These are phyloP conservation scores for Drosophila pallidifrons DNA, from an alignment of 1,140 invertebrate genomes.

Conservation along the genomic window DNA sequence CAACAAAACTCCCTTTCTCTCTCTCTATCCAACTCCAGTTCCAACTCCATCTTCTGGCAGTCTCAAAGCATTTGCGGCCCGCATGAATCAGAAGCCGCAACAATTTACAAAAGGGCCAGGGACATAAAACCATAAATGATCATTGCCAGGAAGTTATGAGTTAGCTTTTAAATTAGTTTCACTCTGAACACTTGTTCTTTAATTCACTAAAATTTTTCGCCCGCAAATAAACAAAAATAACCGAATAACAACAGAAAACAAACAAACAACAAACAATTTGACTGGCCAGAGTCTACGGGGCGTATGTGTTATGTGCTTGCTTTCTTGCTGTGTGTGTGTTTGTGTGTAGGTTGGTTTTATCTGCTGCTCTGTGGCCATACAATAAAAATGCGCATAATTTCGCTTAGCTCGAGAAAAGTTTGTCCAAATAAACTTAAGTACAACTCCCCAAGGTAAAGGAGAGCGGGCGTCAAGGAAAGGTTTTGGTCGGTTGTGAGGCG, in stretches of 20 bases:
- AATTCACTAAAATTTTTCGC: conserved; percentile 63
- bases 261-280: conserved; percentile 47
- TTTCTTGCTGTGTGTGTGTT: not conserved
- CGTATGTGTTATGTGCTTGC: conserved; percentile 10
- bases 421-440: conserved; percentile 73
- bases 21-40: not conserved
- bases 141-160: conserved; percentile 29
- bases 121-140: conserved; percentile 53
- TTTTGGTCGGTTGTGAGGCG: not conserved
- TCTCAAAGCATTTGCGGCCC: not conserved
- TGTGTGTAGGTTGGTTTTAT: conserved; percentile 8
- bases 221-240: conserved; percentile 60
- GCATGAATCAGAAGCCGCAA: conserved; percentile 51
- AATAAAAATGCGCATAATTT: conserved; percentile 82
- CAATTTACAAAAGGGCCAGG: conserved; percentile 38
- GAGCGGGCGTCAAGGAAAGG: conserved; percentile 3
- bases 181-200: conserved; percentile 38
- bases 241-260: conserved; percentile 15
- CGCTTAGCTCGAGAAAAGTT: conserved; percentile 63
- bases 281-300: conserved; percentile 23
- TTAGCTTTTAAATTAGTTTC: conserved; percentile 58
- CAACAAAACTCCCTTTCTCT: not conserved
- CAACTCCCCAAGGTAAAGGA: conserved; percentile 50
- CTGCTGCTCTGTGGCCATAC: conserved; percentile 27
- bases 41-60: not conserved